Conservation (phyloP, 2,113 vertebrate genomes). For the Bubalus kerabau region DNA sequence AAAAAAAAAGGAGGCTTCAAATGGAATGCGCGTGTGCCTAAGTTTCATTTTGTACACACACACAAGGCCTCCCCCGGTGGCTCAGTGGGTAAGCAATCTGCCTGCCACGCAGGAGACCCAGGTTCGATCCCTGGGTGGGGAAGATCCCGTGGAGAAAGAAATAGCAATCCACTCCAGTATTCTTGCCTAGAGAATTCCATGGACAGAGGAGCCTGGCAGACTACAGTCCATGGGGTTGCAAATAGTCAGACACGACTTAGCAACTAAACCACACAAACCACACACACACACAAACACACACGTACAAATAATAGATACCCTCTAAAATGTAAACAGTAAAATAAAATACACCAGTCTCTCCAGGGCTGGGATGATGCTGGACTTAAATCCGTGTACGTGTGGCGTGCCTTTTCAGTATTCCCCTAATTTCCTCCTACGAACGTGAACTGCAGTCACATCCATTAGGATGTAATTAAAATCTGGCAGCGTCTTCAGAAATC, state of each 20-base stretch:
- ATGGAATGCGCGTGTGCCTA: accelerated
- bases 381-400: accelerated
- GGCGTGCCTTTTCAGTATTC: neutral
- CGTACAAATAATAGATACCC: accelerated
- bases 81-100: neutral
- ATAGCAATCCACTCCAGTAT: neutral
- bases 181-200: neutral
- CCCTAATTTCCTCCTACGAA: neutral
- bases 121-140: neutral
- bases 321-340: neutral
- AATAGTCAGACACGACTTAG: neutral
- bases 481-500: neutral
- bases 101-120: neutral
- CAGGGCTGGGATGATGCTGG: neutral
- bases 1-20: neutral
- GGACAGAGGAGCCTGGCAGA: neutral
- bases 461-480: neutral
- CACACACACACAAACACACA: neutral
- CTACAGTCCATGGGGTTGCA: neutral
- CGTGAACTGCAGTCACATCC: neutral
- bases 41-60: neutral
- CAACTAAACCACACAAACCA: neutral
- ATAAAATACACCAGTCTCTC: neutral
- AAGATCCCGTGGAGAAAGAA: neutral
- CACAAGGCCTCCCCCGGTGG: neutral